A percentile compares a stretch with the other conserved stretches of the same genome.
Conservation (phyloP, 2,113 vertebrate genomes). For the Chamaetylas fuelleborni region DNA sequence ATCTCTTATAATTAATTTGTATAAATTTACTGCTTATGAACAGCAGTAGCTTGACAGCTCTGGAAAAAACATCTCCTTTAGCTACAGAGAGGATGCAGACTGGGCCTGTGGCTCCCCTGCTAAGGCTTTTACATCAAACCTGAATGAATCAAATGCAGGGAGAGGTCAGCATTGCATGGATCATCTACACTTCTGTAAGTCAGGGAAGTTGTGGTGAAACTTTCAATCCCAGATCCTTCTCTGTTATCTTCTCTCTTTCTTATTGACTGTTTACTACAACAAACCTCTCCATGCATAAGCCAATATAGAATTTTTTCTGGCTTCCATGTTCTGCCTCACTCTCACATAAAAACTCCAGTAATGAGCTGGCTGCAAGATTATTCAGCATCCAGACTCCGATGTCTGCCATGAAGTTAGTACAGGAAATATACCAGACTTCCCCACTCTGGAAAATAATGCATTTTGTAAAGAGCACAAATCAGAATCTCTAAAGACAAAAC, state of each 20-base stretch:
- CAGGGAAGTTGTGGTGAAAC: neutral
- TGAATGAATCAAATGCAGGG: neutral
- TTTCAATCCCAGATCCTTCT: neutral
- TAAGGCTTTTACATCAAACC: neutral
- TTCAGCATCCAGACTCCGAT: neutral
- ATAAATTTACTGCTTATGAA: slow-evolving; percentile 34
- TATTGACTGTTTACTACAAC: neutral
- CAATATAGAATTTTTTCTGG: neutral
- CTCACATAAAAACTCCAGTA: neutral
- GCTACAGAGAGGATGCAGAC: neutral
- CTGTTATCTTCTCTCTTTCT: neutral
- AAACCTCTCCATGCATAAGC: neutral
- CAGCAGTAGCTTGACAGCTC: slow-evolving; percentile 20
- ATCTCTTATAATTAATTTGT: slow-evolving; percentile 46
- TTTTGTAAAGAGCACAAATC: neutral
- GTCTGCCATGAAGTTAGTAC: neutral
- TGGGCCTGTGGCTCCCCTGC: neutral
- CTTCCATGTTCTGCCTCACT: neutral
- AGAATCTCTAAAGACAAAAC: neutral
- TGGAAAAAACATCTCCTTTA: neutral
- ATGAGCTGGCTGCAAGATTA: neutral
- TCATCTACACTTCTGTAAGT: neutral
- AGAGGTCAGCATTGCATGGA: neutral
- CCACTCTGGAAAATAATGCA: neutral
- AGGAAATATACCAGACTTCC: neutral